A percentile compares a stretch with the other conserved stretches of the same genome.
These are phyloP conservation scores for Ephydatia muelleri DNA, from an alignment of 37 sponge, comb jelly and placozoan genomes.

Conservation along the genomic window DNA sequence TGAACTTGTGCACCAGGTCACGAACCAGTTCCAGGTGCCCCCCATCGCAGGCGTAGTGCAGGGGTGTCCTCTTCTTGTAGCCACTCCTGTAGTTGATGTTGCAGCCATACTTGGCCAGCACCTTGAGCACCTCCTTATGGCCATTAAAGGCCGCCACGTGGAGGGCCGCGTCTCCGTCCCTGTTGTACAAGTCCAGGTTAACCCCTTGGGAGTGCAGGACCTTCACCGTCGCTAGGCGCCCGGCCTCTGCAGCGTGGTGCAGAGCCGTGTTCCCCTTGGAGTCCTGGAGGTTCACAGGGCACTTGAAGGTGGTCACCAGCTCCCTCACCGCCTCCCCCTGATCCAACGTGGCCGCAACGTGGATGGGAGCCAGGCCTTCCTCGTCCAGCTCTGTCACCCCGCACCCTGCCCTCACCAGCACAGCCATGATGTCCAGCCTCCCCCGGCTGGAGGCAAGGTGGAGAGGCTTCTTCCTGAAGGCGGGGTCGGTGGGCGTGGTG, in stretches of 20 bases:
- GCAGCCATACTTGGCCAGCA: slow-evolving; percentile 49
- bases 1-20: slow-evolving; percentile 22
- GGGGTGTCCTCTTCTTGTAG: slow-evolving; percentile 63
- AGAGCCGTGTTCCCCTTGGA: slow-evolving; percentile 68
- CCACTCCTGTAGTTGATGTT: slow-evolving; percentile 39
- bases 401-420: slow-evolving; percentile 35
- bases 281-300: slow-evolving; percentile 56
- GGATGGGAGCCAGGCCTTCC: slow-evolving; percentile 62
- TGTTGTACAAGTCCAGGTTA: slow-evolving; percentile 51
- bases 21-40: slow-evolving; percentile 70
- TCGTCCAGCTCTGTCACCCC: slow-evolving; percentile 34
- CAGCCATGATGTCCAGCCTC: slow-evolving; percentile 28
- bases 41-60: slow-evolving; percentile 55
- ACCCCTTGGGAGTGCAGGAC: slow-evolving; percentile 34
- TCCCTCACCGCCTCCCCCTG: slow-evolving; percentile 48
- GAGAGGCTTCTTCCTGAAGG: slow-evolving; percentile 68
- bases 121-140: slow-evolving; percentile 48
- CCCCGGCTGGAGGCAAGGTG: slow-evolving; percentile 75
- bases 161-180: slow-evolving; percentile 30
- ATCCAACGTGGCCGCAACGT: slow-evolving; percentile 66
- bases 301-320: slow-evolving; percentile 41
- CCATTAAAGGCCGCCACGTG: slow-evolving; percentile 79
- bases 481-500: slow-evolving; percentile 34
- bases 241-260: too few relatives aligned
- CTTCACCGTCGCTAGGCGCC: slow-evolving; percentile 14